Base-by-base conservation (phyloP, 2,113 vertebrate species). In the Irena cyanogastra region DNA sequence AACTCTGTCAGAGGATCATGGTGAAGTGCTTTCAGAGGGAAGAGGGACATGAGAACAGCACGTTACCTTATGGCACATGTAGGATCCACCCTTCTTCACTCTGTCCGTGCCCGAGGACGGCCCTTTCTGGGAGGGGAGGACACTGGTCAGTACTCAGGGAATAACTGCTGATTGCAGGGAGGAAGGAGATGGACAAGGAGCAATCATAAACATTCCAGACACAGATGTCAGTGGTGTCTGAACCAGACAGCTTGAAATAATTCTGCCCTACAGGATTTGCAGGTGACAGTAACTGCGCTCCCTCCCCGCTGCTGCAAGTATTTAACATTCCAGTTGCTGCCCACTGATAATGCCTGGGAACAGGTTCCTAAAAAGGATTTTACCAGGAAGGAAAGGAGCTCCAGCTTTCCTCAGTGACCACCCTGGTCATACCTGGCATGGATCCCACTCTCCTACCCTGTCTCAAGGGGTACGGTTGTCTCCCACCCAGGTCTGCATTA, bases 31-130 rank as follows among this genome's bases (percentile, higher is more conserved):
- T 37, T 16, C 11, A 45, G 68, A 84, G 44, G 21, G 54, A 63
- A 41, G 44, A 52, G 10, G 33, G n/a, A 3, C 2, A 37, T 0
- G 50, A 9, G 21, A 31, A 19, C 2, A 22, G 14, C 9, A 13
- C 78, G 6, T 97, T 95, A 99, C 99, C 99, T 99, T 99, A 78
- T 99, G 99, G 97, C 99, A 99, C 99, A 99, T 99, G 82, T 99
- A 99, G 52, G 99, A 99, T 47, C 99, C 99, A 52, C 99, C 99
- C 89, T 99, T 99, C 98, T 99, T 99, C 95, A 99, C 99, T 66
- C 98, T 98, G 96, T 99, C 99, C 1, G 93, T 98, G 60, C 99
- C 99, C 0, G 98, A 98, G 4, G 96, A 63, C 10, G 99, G 99
- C 14, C 99, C 99, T 30, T 87, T 98, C 99, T 99, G 95, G 2